Evolutionary conservation across 1,140 invertebrate genomes (phyloP).

Genomic region (Drosophila triauraria): DNA sequence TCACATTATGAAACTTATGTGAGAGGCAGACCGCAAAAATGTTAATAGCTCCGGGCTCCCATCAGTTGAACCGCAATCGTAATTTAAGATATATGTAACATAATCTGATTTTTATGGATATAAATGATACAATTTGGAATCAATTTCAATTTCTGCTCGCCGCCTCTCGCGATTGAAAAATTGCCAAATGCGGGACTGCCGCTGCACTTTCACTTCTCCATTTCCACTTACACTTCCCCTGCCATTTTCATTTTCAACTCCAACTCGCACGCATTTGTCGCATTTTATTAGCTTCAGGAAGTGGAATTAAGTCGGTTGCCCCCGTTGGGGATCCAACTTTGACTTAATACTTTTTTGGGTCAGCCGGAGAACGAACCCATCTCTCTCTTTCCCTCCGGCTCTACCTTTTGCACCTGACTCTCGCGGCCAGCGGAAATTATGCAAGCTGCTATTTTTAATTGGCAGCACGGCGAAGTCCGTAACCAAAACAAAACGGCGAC

Average conservation of each 20-base stretch:
- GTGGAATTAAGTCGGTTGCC: constrained; percentile 32
- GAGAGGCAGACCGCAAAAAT: constrained; percentile 20
- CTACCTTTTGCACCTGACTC: constrained; percentile 30
- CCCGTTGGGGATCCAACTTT: constrained; percentile 21
- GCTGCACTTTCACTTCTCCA: constrained; percentile 69
- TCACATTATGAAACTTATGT: background rate
- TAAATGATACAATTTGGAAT: constrained; percentile 46
- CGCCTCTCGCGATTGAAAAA: constrained; percentile 36
- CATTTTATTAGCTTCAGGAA: constrained; percentile 70
- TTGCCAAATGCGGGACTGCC: constrained; percentile 38
- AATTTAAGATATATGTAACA: constrained; percentile 38
- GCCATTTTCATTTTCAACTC: constrained; percentile 51
- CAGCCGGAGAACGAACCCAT: constrained; percentile 28
- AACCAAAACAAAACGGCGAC: constrained; percentile 72
- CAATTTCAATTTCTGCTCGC: constrained; percentile 31
- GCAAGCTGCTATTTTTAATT: constrained; percentile 70
- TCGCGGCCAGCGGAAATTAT: constrained; percentile 52
- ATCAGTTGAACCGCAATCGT: constrained; percentile 22
- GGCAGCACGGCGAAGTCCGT: constrained; percentile 60
- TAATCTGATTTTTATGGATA: constrained; percentile 46
- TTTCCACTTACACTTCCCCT: constrained; percentile 54
- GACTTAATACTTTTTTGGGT: constrained; percentile 39
- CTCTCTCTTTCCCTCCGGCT: background rate
- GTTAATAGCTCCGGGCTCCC: constrained; percentile 7
- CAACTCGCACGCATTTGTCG: constrained; percentile 65